These are phyloP conservation scores for Drosophila neotestacea DNA, from an alignment of 2,888 invertebrate species.

Conservation along the genomic window DNA sequence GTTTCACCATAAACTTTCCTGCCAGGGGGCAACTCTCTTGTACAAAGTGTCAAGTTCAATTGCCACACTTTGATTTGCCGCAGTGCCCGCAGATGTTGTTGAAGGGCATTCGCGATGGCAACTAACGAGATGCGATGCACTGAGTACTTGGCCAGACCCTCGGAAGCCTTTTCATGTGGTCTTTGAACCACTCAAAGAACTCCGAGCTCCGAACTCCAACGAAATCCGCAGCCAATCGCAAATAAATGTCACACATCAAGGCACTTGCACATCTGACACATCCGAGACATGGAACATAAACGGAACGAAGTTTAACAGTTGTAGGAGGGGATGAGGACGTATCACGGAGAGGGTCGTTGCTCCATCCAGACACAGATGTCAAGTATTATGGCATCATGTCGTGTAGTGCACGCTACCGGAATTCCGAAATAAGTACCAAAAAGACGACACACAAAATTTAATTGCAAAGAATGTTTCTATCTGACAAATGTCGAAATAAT, in stretches of 20 bases:
- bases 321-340: neutral
- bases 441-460: constrained; percentile 60
- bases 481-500: constrained; percentile 66
- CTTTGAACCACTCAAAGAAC: constrained; percentile 38
- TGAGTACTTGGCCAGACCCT: constrained; percentile 20
- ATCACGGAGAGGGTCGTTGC: constrained; percentile 27
- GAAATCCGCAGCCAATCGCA: constrained; percentile 64
- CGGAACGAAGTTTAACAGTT: neutral
- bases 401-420: constrained; percentile 46
- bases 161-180: constrained; percentile 35
- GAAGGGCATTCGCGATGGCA: constrained; percentile 19
- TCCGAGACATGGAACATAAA: constrained; percentile 16
- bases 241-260: constrained; percentile 67
- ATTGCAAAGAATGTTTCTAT: constrained; percentile 72
- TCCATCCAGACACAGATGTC: constrained; percentile 65
- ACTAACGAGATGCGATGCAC: too few species aligned
- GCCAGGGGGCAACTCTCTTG: neutral
- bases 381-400: constrained; percentile 49
- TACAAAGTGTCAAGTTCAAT: constrained; percentile 55
- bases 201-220: constrained; percentile 18
- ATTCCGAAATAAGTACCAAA: constrained; percentile 44
- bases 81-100: constrained; percentile 39
- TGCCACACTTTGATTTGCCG: constrained; percentile 52
- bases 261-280: constrained; percentile 72
- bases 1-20: constrained; percentile 6